Base-by-base conservation (phyloP, 2,113 vertebrate species). In the Tiliqua scincoides region DNA sequence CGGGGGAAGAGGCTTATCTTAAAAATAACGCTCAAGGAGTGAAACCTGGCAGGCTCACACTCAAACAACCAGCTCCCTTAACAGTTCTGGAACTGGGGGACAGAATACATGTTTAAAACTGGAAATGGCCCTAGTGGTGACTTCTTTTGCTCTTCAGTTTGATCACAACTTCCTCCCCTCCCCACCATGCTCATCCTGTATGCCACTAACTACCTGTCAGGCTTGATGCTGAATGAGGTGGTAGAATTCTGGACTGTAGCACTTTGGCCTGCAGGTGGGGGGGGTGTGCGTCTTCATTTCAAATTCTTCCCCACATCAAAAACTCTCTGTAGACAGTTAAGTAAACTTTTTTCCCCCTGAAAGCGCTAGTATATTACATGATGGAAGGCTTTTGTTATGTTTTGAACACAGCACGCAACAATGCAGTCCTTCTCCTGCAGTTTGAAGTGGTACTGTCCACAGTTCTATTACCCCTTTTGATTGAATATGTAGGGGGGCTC, bases 11-110 rank as follows among this genome's bases (percentile, higher is more conserved):
- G 35, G 61, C 62, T 84, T 91, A 61, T 85, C 89, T 90, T 88
- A 92, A 93, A 94, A 91, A 72, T 87, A 91, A 91, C 88, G 72
- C 88, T 77, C 89, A 93, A 94, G 62, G 85, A 93, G 79, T 80
- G 85, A 88, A 92, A 92, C 35, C 91, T 94, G 78, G 63, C 68
- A 94, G 83, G 67, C 77, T 57, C 88, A 25, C 80, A 35, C 79
- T 86, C 78, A 35, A 54, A 65, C 54, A 30, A 74, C 40, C 32
- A 10, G 6, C 27, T 63, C 65, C 25, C 37, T 87, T 77, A 91
- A 76, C 89, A 91, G 87, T 82, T 91, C 88, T 37, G 89, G 85
- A 87, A 86, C 65, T 0, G 0, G 10, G 79, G 70, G 43, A 82
- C 40, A 25, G 1, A 79, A 52, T 9, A 6, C 85, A 83, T 84